Base-by-base conservation (phyloP, 2,888 invertebrate genomes). In the Ochropleura leucogaster region DNA sequence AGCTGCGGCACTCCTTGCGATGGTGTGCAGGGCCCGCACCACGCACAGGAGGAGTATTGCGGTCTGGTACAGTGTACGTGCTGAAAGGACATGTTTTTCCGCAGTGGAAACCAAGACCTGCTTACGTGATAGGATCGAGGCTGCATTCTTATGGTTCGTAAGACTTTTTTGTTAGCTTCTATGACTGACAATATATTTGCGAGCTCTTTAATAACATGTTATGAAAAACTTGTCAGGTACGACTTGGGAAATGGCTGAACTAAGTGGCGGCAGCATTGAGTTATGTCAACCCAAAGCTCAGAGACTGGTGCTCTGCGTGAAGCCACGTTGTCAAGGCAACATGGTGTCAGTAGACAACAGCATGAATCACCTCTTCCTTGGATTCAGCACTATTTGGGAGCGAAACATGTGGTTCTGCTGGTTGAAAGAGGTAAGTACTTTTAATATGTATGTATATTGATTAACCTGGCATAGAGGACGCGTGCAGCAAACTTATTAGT, bases 21-120 rank as follows among this genome's bases (percentile, higher is more conserved):
- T 97, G 97, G 95, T 97, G 97, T 87, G 96, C 97, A 14, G 97
- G 97, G 12, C 97, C 97, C 40, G 95, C 97, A 42, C 94, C 94
- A 0, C 94, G 96, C 4, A 93, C 95, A 14, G 92, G 96, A 59
- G 97, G 95, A 55, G 92, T 95, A 8, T 83, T 93, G 20, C 91
- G 91, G 51, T 96, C 97, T 70, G 96, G 97, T 46, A 97, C 97
- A 72, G 92, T 97, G 64, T 94, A 97, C 84, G 96, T 97, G 64
- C 92, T 97, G 68, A 97, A 97, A 91, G 97, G 97, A 64, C 96
- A 97, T 83, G 97, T 97, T 66, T 97, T 97, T 85, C 97, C 97
- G 57, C 97, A 97, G 90, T 97, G 97, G 97, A 97, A 97, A 90
- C 95, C 97, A 70, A 95, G 97, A 82, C 95, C 97, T 49, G 95